A percentile compares a stretch with the other conserved stretches of the same genome.
Evolutionary conservation across 2,888 invertebrate genomes (phyloP).

Genomic region (Agonopterix subpropinquella): DNA sequence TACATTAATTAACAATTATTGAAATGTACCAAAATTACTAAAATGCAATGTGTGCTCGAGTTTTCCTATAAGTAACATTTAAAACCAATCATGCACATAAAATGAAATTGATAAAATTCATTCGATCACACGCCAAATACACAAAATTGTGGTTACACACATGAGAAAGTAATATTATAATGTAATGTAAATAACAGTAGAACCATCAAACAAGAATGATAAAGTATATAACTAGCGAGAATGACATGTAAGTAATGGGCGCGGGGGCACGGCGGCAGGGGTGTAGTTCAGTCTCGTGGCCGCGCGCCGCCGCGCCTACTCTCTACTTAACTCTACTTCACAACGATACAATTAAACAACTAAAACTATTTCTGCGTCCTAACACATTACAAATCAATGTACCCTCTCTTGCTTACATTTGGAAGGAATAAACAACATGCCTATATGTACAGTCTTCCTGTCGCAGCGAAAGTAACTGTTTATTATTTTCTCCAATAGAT

Average conservation of each 20-base stretch:
- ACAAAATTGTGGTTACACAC: constrained; percentile 63
- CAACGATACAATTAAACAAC: constrained; percentile 70
- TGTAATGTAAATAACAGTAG: constrained; percentile 61
- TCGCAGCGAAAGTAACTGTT: constrained; percentile 49
- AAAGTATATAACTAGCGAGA: constrained; percentile 50
- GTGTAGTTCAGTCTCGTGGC: constrained; percentile 71
- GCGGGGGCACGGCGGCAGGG: constrained; percentile 52
- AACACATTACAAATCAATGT: constrained; percentile 58
- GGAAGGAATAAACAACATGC: constrained; percentile 67
- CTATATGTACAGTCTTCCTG: constrained; percentile 55
- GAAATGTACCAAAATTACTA: constrained; percentile 31
- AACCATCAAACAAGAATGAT: constrained; percentile 63
- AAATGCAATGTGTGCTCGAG: constrained; percentile 32
- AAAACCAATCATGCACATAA: constrained; percentile 35
- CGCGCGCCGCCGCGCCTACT: constrained; percentile 51
- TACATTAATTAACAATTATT: constrained; percentile 46
- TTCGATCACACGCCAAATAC: constrained; percentile 60
- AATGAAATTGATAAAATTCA: constrained; percentile 45
- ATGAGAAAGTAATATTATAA: constrained; percentile 53
- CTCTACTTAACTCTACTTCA: constrained; percentile 68
- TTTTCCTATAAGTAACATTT: constrained; percentile 19
- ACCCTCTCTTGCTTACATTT: constrained; percentile 55
- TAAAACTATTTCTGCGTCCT: constrained; percentile 70
- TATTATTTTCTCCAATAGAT: constrained; percentile 32
- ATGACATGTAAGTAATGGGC: constrained; percentile 54